Evolutionary conservation across 2,113 vertebrate genomes (phyloP), one percentile per base, ranked within the genome.

Genomic region (Callocephalon fimbriatum): DNA sequence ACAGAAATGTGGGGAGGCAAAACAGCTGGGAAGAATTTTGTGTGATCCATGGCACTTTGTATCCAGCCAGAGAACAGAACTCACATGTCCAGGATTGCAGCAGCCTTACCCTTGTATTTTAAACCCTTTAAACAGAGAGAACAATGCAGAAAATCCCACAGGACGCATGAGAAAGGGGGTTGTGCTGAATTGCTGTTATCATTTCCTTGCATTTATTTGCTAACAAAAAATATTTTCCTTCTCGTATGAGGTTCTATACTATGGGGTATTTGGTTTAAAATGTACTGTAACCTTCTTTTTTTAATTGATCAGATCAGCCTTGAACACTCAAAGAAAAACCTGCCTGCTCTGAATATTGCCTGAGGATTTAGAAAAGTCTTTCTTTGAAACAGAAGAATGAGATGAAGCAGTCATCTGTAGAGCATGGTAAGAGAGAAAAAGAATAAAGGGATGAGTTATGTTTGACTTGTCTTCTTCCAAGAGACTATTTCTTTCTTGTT

Each of bases 341-440:
- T 89, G 86, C 73, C 88, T 92, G 91, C 76, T 97, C 95, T 91
- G 80, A 95, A 89, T 96, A 95, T 89, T 94, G 96, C 96, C 95
- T 97, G 91, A 97, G 94, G 96, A 95, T 95, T 97, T 95, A 87
- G 94, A 95, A 91, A 79, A 86, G 66, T 91, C 94, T 90, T 95
- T 92, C 86, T 89, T 96, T 83, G 95, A 93, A 97, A 97, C 90
- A 93, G 90, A 96, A 88, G 86, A 93, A 86, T 32, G 31, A 95
- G 91, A 97, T 95, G 96, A 97, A 97, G 96, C 83, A 73, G 35
- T 95, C 93, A 67, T 95, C 94, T 94, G 92, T 75, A 94, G 87
- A 91, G 91, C 80, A 81, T 70, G 66, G 88, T 79, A 78, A 92
- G 93, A 91, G 83, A 94, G 94, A 79, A 92, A 94, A 97, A 93